Conservation (phyloP, 2,113 vertebrate genomes). For the Poecilia latipinna region DNA sequence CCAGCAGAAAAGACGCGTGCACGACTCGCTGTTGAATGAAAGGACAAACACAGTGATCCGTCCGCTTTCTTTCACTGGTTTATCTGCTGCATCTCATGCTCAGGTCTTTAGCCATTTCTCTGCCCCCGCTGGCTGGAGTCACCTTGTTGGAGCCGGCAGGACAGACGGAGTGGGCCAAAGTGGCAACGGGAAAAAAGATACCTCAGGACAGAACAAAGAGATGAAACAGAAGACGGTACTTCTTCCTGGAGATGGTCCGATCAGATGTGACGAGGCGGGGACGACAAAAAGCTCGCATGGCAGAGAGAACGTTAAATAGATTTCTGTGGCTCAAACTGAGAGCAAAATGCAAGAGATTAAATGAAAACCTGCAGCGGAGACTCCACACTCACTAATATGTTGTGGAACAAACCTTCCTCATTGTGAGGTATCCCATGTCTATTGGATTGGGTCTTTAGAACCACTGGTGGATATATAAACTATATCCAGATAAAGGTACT, state of each 20-base stretch:
- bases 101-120: slow-evolving; percentile 38
- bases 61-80: slow-evolving; percentile 33
- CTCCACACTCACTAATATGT: not conserved
- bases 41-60: slow-evolving; percentile 38
- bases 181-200: slow-evolving; percentile 9
- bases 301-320: slow-evolving; percentile 29
- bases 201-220: slow-evolving; percentile 32
- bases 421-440: not conserved
- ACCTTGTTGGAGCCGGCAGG: slow-evolving; percentile 10
- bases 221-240: slow-evolving; percentile 24
- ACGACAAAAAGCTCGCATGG: slow-evolving; percentile 19
- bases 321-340: slow-evolving; percentile 16
- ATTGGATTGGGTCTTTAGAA: not conserved
- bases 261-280: slow-evolving; percentile 15
- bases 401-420: not conserved
- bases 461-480: not conserved
- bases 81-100: slow-evolving; percentile 35
- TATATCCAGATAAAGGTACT: too few species aligned
- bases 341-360: slow-evolving; percentile 1
- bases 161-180: slow-evolving; percentile 4
- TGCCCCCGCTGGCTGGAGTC: slow-evolving; percentile 17
- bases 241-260: slow-evolving; percentile 18
- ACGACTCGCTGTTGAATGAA: slow-evolving; percentile 14
- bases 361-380: not conserved
- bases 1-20: slow-evolving; percentile 26